Percentiles rank a stretch among this genome's conserved stretches.
These are phyloP conservation scores for Agelas oroides DNA, from an alignment of 37 sponge, comb jelly and placozoan species.

Conservation along the genomic window DNA sequence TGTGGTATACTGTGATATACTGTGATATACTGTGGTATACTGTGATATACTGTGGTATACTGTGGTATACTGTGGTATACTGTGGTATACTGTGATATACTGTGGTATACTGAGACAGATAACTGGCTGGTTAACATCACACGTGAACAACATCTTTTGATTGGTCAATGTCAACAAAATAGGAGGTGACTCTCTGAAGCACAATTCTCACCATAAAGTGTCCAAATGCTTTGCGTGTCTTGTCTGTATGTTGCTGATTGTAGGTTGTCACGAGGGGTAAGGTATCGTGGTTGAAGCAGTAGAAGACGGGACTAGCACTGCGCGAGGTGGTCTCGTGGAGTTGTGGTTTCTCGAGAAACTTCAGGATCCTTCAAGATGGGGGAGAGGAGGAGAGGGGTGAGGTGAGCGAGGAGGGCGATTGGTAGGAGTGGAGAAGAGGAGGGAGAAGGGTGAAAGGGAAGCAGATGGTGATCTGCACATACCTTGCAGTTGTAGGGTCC, in stretches of 20 bases:
- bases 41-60: too few relatives aligned
- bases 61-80: too few relatives aligned
- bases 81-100: too few relatives aligned
- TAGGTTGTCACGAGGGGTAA: conserved; percentile 49
- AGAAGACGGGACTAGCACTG: conserved; percentile 83
- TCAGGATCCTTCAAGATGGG: conserved; percentile 67
- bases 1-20: too few relatives aligned
- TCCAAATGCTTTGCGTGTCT: conserved; percentile 57
- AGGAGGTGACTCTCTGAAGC: neutral
- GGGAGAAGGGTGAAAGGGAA: neutral
- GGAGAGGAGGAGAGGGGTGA: neutral
- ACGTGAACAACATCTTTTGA: neutral
- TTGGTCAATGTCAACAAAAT: too few relatives aligned
- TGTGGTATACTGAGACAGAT: neutral
- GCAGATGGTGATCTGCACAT: neutral
- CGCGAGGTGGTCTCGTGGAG: conserved; percentile 71
- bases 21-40: too few relatives aligned
- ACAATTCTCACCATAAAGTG: conserved; percentile 80
- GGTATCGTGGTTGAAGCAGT: conserved; percentile 66
- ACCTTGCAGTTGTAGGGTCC: conserved; percentile 67
- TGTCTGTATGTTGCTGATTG: conserved; percentile 4
- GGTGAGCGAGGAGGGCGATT: neutral
- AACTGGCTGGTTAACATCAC: neutral
- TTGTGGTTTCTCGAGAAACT: conserved; percentile 84
- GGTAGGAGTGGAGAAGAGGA: neutral